Evolutionary conservation across 2,113 vertebrate genomes (phyloP).

Genomic region (Glaucidium brasilianum): DNA sequence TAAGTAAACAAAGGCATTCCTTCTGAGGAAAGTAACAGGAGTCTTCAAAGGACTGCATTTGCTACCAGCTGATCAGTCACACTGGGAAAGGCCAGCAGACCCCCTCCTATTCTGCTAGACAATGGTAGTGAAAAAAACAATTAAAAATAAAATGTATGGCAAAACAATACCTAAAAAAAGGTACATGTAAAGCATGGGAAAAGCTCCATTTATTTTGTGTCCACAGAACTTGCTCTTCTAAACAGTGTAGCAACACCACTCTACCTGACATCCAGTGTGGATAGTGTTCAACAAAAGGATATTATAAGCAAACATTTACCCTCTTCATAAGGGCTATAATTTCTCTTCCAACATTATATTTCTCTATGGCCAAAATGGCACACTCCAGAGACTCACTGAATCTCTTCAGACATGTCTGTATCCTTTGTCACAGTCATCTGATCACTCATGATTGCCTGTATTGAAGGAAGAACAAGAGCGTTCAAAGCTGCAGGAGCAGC

Average conservation of each 20-base stretch:
- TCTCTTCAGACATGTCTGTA: conserved; percentile 83
- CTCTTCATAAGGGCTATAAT: conserved; percentile 84
- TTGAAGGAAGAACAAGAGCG: fast-evolving
- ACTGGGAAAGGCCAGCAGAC: neutral
- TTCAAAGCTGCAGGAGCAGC: fast-evolving
- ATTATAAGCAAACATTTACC: conserved; percentile 26
- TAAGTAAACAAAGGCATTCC: neutral
- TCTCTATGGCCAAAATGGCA: conserved; percentile 83
- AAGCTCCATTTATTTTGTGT: neutral
- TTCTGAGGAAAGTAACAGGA: neutral
- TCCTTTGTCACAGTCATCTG: conserved; percentile 84
- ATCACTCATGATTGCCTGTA: conserved; percentile 72
- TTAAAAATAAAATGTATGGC: neutral
- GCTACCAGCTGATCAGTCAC: neutral
- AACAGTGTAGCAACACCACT: too few relatives aligned
- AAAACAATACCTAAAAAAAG: neutral
- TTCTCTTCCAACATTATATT: conserved; percentile 86
- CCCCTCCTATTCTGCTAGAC: neutral
- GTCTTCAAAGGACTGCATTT: neutral
- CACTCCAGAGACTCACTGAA: conserved; percentile 82
- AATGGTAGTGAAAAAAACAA: too few relatives aligned
- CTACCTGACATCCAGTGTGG: neutral
- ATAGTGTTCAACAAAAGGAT: neutral
- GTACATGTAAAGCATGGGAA: neutral
- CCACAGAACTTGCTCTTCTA: neutral